Evolutionary conservation across 1,140 invertebrate genomes (phyloP), one percentile per base, ranked within the genome.

Genomic region (Brachystomella parvula): DNA sequence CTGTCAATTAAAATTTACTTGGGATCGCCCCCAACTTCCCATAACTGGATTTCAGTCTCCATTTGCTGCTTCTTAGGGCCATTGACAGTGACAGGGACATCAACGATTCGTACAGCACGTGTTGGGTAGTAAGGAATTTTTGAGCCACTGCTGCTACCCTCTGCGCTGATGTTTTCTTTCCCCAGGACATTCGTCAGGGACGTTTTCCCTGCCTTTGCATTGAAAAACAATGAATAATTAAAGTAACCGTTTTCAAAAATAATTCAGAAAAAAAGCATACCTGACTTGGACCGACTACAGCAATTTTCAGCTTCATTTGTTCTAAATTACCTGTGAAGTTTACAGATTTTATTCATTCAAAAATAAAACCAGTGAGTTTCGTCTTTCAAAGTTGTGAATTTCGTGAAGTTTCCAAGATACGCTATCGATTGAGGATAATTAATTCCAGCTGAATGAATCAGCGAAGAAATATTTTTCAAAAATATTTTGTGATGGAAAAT

Each of bases 21-120:
- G 1, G 71, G 71, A 65, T 70, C 68, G 21, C 71, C 71, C 15
- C 71, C 71, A 28, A 73, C 60, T 66, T 73, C 71, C 71, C 71
- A 73, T 2, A 73, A 59, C 63, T 73, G 68, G 12, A 60, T 26
- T n/a, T 73, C 71, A 1, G 66, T 47, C 26, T 73, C 71, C 33
- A 61, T 47, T 3, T 29, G 64, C 30, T 68, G 65, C 56, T 73
- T 73, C 29, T 64, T 63, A 19, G 70, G n/a, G 0, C 67, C 66
- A 21, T 67, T 49, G 53, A 47, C 64, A 15, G 64, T 57, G 19
- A 70, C 9, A 1, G 68, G 49, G 26, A 68, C 68, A 28, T 73
- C 71, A 15, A 73, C 63, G 49, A 73, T 73, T 21, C 71, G 44
- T 1, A 73, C 39, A 6, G 71, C 68, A 39, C 68, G 53, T 3